Evolutionary conservation across 2,797 vertebrate genomes (phyloP).

Genomic region (Rhyacichthys aspro): DNA sequence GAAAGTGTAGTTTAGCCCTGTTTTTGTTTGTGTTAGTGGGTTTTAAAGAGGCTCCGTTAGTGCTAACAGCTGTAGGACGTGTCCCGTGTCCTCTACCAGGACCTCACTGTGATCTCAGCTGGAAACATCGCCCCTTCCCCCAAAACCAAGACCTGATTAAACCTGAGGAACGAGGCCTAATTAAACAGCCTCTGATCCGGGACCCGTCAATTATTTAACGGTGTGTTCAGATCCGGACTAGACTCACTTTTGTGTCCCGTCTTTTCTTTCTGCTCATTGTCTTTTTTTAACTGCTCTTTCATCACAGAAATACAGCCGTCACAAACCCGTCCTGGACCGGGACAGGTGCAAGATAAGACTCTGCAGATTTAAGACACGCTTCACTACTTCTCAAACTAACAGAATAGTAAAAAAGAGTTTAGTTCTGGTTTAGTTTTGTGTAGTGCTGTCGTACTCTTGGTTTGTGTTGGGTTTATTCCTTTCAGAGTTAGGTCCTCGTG

Average conservation of each 20-base stretch:
- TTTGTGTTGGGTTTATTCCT: no score
- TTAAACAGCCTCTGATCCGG: constrained; percentile 83
- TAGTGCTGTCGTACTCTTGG: no score
- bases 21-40: constrained; percentile 8
- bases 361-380: constrained; percentile 47
- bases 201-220: constrained; percentile 83
- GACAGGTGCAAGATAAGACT: constrained; percentile 48
- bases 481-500: no score
- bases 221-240: constrained; percentile 69
- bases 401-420: no score
- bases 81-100: constrained; percentile 63
- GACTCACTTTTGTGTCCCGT: constrained; percentile 36
- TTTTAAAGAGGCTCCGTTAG: constrained; percentile 40
- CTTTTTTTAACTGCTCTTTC: constrained; percentile 42
- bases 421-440: no score
- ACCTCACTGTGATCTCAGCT: constrained; percentile 59
- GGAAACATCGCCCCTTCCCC: constrained; percentile 35
- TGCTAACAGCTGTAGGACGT: constrained; percentile 51
- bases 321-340: constrained; percentile 34
- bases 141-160: constrained; percentile 69
- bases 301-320: constrained; percentile 51
- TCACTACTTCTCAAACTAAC: no score
- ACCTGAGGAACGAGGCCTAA: constrained; percentile 78
- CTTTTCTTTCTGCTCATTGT: constrained; percentile 28
- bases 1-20: no score